Evolutionary conservation across 2,888 invertebrate genomes (phyloP).

Genomic region (Lysandra coridon): DNA sequence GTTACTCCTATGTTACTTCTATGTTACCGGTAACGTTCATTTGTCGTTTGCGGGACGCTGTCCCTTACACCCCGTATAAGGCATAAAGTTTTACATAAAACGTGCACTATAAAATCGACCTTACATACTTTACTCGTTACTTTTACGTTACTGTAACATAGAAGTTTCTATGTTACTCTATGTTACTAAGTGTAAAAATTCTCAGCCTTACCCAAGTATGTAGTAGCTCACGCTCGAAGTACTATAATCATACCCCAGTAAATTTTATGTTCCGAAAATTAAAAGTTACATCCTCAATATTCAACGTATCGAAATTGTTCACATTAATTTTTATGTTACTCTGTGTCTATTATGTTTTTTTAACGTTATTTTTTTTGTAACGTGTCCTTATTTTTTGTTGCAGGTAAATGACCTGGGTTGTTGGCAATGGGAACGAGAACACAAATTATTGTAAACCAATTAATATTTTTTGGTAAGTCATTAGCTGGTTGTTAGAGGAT

Average conservation of each 20-base stretch:
- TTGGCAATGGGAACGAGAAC: conserved; percentile 43
- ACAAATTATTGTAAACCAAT: conserved; percentile 17
- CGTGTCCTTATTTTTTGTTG: conserved; percentile 54
- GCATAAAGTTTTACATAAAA: too few species aligned
- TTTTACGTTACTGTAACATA: too few species aligned
- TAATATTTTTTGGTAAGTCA: conserved; percentile 14
- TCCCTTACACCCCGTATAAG: too few species aligned
- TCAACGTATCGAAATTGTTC: conserved; percentile 24
- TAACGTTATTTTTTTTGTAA: conserved; percentile 55
- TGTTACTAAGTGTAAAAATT: too few species aligned
- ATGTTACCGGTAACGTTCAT: too few species aligned
- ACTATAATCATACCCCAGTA: background rate
- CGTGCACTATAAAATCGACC: too few species aligned
- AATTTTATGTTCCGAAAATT: background rate
- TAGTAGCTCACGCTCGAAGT: too few species aligned
- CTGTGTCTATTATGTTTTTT: conserved; percentile 47
- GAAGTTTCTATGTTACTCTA: too few species aligned
- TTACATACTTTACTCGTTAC: too few species aligned
- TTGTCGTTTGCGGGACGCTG: too few species aligned
- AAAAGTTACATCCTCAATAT: background rate
- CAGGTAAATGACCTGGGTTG: conserved; percentile 64
- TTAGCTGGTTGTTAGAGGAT: background rate
- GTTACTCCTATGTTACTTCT: too few species aligned
- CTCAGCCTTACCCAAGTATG: too few species aligned
- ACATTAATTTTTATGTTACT: conserved; percentile 22